A percentile compares a stretch with the other conserved stretches of the same genome.
Evolutionary conservation across 2,797 vertebrate species (phyloP).

Genomic region (Leptoclinus maculatus): DNA sequence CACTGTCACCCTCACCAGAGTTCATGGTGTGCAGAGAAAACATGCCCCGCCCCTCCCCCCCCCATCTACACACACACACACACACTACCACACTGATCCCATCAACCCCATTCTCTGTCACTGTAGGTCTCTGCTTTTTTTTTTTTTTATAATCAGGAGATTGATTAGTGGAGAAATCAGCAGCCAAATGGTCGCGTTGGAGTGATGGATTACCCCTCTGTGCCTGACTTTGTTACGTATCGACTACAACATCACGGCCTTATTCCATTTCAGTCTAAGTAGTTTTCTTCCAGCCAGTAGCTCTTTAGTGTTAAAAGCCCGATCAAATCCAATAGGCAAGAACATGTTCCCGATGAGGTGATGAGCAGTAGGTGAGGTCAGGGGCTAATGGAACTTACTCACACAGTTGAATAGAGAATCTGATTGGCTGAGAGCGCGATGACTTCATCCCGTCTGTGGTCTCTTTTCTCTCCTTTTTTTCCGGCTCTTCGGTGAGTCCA

Average conservation of each 20-base stretch:
- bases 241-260: conserved; percentile 73
- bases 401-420: conserved; percentile 31
- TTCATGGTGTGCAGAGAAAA: conserved; percentile 42
- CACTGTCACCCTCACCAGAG: conserved; percentile 53
- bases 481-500: conserved; percentile 11
- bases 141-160: conserved; percentile 56
- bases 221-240: conserved; percentile 61
- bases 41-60: too few species aligned
- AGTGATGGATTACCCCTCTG: conserved; percentile 65
- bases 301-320: conserved; percentile 70
- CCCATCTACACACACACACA: not conserved
- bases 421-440: conserved; percentile 61
- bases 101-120: conserved; percentile 32
- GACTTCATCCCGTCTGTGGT: conserved; percentile 28
- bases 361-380: conserved; percentile 74
- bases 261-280: conserved; percentile 68
- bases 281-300: conserved; percentile 53
- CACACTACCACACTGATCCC: conserved; percentile 22
- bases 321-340: conserved; percentile 60
- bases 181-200: conserved; percentile 61
- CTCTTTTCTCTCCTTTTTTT: conserved; percentile 20
- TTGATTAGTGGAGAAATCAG: conserved; percentile 68
- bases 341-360: conserved; percentile 67
- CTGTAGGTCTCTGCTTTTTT: conserved; percentile 40
- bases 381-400: conserved; percentile 65